Conservation (phyloP, 2,888 invertebrate genomes). For the Encarsia formosa region DNA sequence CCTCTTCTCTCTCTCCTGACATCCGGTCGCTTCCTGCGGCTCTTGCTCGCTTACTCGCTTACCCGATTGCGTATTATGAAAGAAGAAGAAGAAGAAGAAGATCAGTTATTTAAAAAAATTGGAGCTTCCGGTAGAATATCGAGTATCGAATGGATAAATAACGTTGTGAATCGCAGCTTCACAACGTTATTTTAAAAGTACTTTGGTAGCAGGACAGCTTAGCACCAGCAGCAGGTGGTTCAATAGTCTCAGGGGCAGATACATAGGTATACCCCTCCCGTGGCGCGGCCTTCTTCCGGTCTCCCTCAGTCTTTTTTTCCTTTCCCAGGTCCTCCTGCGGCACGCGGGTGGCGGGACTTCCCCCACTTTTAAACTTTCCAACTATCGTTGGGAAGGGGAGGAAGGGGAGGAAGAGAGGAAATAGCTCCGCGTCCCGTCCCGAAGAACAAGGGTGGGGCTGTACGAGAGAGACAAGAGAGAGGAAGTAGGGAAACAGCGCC, state of each 20-base stretch:
- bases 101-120: no score
- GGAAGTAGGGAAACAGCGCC: constrained; percentile 30
- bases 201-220: neutral
- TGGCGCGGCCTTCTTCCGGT: constrained; percentile 51
- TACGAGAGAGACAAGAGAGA: constrained; percentile 21
- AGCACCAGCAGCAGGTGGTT: constrained; percentile 48
- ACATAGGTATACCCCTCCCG: constrained; percentile 40
- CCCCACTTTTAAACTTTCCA: constrained; percentile 4
- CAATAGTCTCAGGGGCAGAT: constrained; percentile 43
- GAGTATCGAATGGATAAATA: no score
- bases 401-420: constrained; percentile 29
- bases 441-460: neutral
- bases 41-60: constrained; percentile 12
- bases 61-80: no score
- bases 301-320: constrained; percentile 2
- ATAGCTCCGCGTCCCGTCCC: constrained; percentile 31
- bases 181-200: no score
- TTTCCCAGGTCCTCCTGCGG: constrained; percentile 8
- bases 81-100: no score
- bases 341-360: neutral
- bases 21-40: constrained; percentile 33
- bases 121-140: no score
- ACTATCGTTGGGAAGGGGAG: constrained; percentile 11
- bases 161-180: no score
- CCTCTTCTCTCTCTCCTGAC: constrained; percentile 42